Percentiles rank a stretch among this genome's conserved stretches.
These are phyloP conservation scores for Chrysina gloriosa DNA, from an alignment of 2,888 invertebrate species.

Conservation along the genomic window DNA sequence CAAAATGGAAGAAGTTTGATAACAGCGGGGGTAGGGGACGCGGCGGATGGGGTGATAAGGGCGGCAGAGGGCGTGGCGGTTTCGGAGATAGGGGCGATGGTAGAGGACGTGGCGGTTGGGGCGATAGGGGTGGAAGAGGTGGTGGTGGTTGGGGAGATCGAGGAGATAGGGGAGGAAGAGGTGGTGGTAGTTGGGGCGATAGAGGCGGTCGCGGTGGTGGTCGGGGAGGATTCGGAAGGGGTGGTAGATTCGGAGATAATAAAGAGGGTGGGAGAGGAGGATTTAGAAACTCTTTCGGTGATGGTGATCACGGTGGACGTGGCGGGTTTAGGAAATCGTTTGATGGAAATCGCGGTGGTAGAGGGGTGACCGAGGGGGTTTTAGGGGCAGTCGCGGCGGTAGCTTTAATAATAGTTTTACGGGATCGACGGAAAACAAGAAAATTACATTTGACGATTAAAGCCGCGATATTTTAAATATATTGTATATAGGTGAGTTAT, in stretches of 20 bases:
- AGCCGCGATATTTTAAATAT: constrained; percentile 32
- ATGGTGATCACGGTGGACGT: constrained; percentile 49
- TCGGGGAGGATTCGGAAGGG: constrained; percentile 57
- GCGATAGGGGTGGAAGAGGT: constrained; percentile 43
- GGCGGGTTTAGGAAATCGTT: constrained; percentile 57
- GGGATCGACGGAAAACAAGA: constrained; percentile 75
- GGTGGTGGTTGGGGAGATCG: constrained; percentile 53
- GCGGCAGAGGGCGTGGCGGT: constrained; percentile 46
- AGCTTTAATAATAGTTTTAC: constrained; percentile 56
- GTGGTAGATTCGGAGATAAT: constrained; percentile 64
- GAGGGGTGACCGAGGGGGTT: constrained; percentile 47
- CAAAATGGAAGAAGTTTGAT: constrained; percentile 47
- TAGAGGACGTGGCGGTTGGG: constrained; percentile 53
- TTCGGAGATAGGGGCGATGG: constrained; percentile 52
- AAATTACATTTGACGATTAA: constrained; percentile 75
- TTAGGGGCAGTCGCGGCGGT: constrained; percentile 54
- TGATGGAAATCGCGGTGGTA: constrained; percentile 52
- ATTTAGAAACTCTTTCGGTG: constrained; percentile 39
- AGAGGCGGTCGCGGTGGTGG: constrained; percentile 50
- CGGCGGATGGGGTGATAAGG: constrained; percentile 62
- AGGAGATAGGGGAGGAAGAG: constrained; percentile 52
- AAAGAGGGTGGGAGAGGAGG: constrained; percentile 54
- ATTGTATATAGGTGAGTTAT: constrained; percentile 34
- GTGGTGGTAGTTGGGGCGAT: constrained; percentile 54
- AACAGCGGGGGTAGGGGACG: constrained; percentile 57